These are phyloP conservation scores for Thymallus thymallus DNA, from an alignment of 2,113 vertebrate genomes.

Conservation along the genomic window DNA sequence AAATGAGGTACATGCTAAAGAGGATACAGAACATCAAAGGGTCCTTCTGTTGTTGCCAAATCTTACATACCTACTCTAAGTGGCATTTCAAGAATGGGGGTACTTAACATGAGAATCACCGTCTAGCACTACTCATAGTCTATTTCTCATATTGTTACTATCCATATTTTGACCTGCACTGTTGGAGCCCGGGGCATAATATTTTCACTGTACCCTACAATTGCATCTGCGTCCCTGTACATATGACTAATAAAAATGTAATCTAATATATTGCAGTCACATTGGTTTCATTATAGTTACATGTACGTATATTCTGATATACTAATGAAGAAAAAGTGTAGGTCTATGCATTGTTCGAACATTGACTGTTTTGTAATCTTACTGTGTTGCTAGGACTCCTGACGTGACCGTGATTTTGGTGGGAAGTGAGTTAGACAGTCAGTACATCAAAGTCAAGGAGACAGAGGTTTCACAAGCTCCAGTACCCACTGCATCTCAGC, in stretches of 20 bases:
- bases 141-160: neutral
- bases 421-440: neutral
- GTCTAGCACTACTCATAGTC: too few species aligned
- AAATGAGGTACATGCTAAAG: neutral
- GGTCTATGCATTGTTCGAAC: neutral
- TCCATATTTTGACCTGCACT: too few species aligned
- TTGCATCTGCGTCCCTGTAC: too few species aligned
- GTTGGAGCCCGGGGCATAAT: too few species aligned
- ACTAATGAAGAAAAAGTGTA: neutral
- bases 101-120: neutral
- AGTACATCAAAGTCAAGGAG: neutral
- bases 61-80: neutral
- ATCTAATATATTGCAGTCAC: neutral
- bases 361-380: neutral
- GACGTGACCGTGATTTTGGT: neutral
- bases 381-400: neutral
- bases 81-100: neutral
- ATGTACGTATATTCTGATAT: too few species aligned
- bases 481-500: neutral
- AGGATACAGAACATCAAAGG: neutral
- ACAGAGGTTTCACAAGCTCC: neutral
- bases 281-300: neutral
- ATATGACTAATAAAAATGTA: too few species aligned
- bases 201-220: too few species aligned
- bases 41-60: neutral